Conservation (phyloP, 2,113 vertebrate species). For the Copsychus sechellarum region DNA sequence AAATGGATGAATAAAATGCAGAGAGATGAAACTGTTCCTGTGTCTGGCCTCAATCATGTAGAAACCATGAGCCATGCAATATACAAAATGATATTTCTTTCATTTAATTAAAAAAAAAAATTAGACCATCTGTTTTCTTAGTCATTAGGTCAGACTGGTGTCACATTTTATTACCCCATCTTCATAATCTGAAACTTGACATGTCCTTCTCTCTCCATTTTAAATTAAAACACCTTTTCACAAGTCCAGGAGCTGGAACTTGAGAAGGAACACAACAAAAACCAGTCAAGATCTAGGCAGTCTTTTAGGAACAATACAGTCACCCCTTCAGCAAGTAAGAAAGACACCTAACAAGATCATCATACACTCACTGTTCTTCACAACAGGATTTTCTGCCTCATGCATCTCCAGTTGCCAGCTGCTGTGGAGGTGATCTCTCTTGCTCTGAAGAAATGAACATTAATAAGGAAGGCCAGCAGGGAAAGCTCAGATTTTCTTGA, state of each 20-base stretch:
- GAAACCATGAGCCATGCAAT: accelerated
- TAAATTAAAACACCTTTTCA: not conserved
- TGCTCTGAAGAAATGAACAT: not conserved
- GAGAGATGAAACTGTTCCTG: not conserved
- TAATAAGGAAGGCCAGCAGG: not conserved
- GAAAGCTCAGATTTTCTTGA: not conserved
- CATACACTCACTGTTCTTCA: not conserved
- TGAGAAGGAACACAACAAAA: not conserved
- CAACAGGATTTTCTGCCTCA: not conserved
- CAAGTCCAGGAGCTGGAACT: not conserved
- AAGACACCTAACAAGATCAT: not conserved
- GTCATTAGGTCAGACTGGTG: not conserved
- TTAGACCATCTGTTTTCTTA: not conserved
- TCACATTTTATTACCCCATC: not conserved
- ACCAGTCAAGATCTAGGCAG: not conserved
- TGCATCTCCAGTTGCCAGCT: not conserved
- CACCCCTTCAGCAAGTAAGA: not conserved
- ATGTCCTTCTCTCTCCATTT: not conserved
- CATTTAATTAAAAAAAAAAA: not conserved
- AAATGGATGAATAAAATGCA: not conserved
- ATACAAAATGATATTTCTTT: not conserved
- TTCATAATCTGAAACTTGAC: not conserved
- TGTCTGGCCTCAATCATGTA: not conserved
- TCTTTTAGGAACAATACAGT: not conserved
- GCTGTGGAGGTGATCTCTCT: not conserved